These are phyloP conservation scores for Phyllostomus discolor DNA, from an alignment of 2,113 vertebrate species.

Conservation along the genomic window DNA sequence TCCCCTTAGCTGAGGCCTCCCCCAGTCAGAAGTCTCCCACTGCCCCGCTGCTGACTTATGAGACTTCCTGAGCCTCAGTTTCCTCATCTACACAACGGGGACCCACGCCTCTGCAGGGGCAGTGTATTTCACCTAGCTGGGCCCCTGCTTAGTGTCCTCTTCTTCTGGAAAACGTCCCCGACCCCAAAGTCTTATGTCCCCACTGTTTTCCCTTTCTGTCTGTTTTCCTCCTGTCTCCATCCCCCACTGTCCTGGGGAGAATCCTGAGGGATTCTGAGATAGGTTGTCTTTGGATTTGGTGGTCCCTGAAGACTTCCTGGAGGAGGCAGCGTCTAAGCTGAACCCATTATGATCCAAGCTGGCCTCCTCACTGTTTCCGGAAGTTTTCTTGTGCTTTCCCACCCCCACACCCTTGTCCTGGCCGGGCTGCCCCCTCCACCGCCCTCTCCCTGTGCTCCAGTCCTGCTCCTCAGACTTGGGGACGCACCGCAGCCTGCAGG, in stretches of 20 bases:
- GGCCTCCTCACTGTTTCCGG: neutral
- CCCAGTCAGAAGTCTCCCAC: neutral
- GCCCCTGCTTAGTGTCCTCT: neutral
- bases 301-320: neutral
- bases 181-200: neutral
- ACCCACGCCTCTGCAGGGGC: neutral
- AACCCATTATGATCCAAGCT: neutral
- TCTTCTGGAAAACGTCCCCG: neutral
- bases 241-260: neutral
- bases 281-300: neutral
- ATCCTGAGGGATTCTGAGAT: neutral
- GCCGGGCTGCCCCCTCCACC: fast-evolving
- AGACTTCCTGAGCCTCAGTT: neutral
- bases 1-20: neutral
- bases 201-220: neutral
- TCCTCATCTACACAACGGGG: neutral
- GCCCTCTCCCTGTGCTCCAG: neutral
- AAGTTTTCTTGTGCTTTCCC: neutral
- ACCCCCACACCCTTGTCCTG: neutral
- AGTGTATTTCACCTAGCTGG: neutral
- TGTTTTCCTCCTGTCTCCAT: neutral
- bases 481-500: constrained; percentile 86
- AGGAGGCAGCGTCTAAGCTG: neutral
- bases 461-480: neutral
- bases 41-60: fast-evolving